phyloP scores from a whole-genome alignment of 2,797 vertebrate genomes.

The Apogon talboti region DNA sequence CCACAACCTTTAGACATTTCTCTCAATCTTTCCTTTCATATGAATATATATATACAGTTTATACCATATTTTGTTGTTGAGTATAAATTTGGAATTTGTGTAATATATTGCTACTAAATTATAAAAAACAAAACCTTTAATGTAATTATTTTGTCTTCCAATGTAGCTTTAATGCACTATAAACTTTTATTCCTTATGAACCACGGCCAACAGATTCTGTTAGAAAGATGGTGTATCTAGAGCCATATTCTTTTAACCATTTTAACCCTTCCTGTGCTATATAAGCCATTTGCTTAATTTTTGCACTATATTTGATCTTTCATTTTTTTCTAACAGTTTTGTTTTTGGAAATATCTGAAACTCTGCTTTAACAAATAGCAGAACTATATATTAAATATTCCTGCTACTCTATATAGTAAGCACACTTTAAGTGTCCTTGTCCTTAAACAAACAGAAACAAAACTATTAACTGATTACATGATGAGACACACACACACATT shows the following conservation, averaged over 20 bases:
- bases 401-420: slow-evolving; percentile 55
- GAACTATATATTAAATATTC: slow-evolving; percentile 47
- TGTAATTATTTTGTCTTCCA: slow-evolving; percentile 85
- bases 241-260: slow-evolving; percentile 40
- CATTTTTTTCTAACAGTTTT: slow-evolving; percentile 39
- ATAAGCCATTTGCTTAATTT: slow-evolving; percentile 66
- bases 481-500: slow-evolving; percentile 60
- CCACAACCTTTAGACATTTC: slow-evolving; percentile 78
- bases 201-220: slow-evolving; percentile 66
- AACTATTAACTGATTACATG: slow-evolving; percentile 24
- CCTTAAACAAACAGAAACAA: slow-evolving; percentile 39
- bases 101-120: slow-evolving; percentile 90
- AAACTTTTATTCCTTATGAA: slow-evolving; percentile 79
- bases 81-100: slow-evolving; percentile 86
- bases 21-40: slow-evolving; percentile 63
- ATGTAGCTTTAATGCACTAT: slow-evolving; percentile 89
- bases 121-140: slow-evolving; percentile 81
- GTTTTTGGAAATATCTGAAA: slow-evolving; percentile 52
- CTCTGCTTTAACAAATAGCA: slow-evolving; percentile 15
- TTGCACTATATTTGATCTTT: slow-evolving; percentile 79
- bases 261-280: slow-evolving; percentile 58
- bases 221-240: slow-evolving; percentile 46
- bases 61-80: slow-evolving; percentile 77
- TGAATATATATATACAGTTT: slow-evolving; percentile 62
- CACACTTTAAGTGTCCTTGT: slow-evolving; percentile 57